Conservation (phyloP, 2,113 vertebrate genomes). For the Cynocephalus volans region DNA sequence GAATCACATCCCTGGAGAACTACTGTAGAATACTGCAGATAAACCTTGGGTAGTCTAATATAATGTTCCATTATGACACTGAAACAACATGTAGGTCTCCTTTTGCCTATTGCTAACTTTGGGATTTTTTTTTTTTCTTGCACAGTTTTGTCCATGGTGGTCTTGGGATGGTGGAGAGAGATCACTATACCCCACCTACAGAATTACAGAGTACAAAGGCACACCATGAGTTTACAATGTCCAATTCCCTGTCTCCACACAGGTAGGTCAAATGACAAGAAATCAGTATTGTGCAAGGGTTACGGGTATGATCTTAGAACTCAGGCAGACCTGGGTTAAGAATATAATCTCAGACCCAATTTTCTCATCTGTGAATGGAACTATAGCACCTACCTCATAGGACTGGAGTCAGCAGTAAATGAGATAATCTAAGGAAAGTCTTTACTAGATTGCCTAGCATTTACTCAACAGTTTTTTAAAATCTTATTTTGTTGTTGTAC, state of each 20-base stretch:
- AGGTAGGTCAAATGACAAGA: not conserved
- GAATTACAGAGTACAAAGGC: not conserved
- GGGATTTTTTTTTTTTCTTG: not conserved
- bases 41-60: not conserved
- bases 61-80: not conserved
- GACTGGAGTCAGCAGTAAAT: not conserved
- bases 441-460: not conserved
- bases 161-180: not conserved
- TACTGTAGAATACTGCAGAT: not conserved
- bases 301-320: not conserved
- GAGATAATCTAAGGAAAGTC: not conserved
- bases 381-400: not conserved
- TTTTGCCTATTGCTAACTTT: not conserved
- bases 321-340: no score
- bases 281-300: not conserved
- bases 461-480: not conserved
- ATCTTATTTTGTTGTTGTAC: not conserved
- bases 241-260: not conserved
- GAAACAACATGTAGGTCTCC: not conserved
- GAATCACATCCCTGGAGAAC: not conserved
- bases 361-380: not conserved
- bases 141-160: not conserved
- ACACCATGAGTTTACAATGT: no score
- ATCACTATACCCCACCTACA: not conserved
- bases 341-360: not conserved